These are phyloP conservation scores for Phymatocera aterrima DNA, from an alignment of 2,888 invertebrate genomes.

Conservation along the genomic window DNA sequence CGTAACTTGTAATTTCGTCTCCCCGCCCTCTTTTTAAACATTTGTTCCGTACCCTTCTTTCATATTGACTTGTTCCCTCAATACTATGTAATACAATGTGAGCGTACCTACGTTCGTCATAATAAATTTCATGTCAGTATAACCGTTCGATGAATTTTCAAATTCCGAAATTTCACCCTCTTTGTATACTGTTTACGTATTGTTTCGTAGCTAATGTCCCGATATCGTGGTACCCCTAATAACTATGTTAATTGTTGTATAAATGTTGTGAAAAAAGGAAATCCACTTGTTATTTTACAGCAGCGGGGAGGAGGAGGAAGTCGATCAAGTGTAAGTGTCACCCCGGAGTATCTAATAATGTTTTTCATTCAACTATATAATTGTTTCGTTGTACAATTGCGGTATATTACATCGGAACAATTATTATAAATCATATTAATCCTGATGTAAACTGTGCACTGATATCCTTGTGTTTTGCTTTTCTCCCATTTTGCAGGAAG, in stretches of 20 bases:
- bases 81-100: neutral
- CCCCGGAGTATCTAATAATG: constrained; percentile 44
- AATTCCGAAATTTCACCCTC: neutral
- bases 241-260: neutral
- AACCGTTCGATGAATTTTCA: no score
- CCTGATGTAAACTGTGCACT: neutral
- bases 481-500: constrained; percentile 76
- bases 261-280: constrained; percentile 7
- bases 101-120: no score
- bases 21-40: neutral
- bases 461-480: constrained; percentile 56
- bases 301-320: constrained; percentile 86
- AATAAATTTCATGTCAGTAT: no score
- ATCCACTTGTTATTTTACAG: constrained; percentile 73
- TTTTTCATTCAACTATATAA: neutral
- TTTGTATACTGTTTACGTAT: no score
- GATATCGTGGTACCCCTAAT: neutral
- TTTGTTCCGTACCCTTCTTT: neutral
- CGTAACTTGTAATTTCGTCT: neutral
- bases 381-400: neutral
- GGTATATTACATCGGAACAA: neutral
- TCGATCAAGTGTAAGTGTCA: constrained; percentile 87
- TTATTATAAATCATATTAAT: neutral
- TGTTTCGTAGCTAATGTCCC: neutral
- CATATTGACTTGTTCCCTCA: neutral